These are phyloP conservation scores for Parnassius orleans DNA, from an alignment of 2,888 invertebrate genomes.

Conservation along the genomic window DNA sequence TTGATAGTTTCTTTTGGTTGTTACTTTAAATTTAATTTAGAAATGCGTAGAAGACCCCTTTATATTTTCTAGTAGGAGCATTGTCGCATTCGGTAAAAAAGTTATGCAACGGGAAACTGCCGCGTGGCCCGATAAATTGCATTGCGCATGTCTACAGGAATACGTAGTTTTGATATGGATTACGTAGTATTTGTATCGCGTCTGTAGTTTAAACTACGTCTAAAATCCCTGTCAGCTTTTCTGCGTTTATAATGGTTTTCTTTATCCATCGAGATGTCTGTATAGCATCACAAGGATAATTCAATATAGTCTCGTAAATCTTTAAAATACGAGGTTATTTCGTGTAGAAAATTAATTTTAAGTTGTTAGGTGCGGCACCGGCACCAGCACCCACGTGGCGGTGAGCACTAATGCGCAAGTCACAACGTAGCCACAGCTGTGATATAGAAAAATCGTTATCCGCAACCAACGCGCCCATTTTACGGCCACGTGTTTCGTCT, in stretches of 20 bases:
- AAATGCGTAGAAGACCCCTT: not conserved
- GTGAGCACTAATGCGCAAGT: conserved; percentile 59
- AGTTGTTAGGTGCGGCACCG: conserved; percentile 10
- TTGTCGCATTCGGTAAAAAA: conserved; percentile 48
- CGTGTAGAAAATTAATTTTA: not conserved
- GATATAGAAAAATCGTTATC: conserved; percentile 74
- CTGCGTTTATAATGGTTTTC: not conserved
- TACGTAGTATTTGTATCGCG: conserved; percentile 8
- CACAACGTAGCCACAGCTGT: conserved; percentile 65
- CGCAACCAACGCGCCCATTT: conserved; percentile 41
- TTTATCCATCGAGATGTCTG: too few species aligned
- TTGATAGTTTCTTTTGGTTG: too few species aligned
- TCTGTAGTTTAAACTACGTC: not conserved
- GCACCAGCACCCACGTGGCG: conserved; percentile 58
- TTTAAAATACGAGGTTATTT: too few species aligned
- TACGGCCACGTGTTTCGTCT: conserved; percentile 48
- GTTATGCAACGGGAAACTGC: conserved; percentile 73
- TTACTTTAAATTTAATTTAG: too few species aligned
- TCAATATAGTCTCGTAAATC: too few species aligned
- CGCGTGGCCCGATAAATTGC: conserved; percentile 58
- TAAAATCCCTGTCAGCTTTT: not conserved
- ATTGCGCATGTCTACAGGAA: conserved; percentile 60
- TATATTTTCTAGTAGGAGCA: conserved; percentile 1
- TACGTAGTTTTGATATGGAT: conserved; percentile 12
- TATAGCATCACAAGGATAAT: too few species aligned